These are phyloP conservation scores for Bellardia bayeri DNA, from an alignment of 2,888 invertebrate genomes.

Conservation along the genomic window DNA sequence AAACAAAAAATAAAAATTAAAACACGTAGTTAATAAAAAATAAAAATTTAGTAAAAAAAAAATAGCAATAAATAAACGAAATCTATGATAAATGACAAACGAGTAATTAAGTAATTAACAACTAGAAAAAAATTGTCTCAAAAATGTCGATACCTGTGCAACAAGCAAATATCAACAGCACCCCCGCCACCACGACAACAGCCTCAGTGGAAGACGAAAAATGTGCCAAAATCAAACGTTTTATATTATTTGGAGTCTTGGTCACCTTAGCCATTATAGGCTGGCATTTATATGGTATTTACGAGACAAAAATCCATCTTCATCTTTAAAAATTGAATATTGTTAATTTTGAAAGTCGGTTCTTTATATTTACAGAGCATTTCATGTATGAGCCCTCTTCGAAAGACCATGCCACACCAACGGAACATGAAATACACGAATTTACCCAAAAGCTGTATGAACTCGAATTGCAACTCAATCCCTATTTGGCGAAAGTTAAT, in stretches of 20 bases:
- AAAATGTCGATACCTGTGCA: slow-evolving; percentile 1
- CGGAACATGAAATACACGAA: slow-evolving; percentile 73
- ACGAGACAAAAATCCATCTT: neutral
- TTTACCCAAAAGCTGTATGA: slow-evolving; percentile 77
- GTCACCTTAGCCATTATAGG: slow-evolving; percentile 77
- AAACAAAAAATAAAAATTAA: neutral
- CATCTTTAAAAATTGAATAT: neutral
- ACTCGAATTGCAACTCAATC: slow-evolving; percentile 77
- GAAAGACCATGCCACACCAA: slow-evolving; percentile 61
- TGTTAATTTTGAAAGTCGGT: neutral
- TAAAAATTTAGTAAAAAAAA: neutral
- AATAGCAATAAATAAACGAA: too few relatives aligned
- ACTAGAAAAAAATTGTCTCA: neutral
- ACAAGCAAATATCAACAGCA: neutral
- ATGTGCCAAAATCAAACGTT: slow-evolving; percentile 76
- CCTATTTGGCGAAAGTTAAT: slow-evolving; percentile 77
- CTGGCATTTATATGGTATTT: slow-evolving; percentile 80
- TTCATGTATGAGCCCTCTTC: slow-evolving; percentile 67
- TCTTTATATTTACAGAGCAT: slow-evolving; percentile 76
- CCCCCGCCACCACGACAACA: neutral
- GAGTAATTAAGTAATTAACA: neutral
- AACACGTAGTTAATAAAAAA: neutral
- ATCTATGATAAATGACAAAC: slow-evolving; percentile 1
- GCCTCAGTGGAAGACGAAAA: slow-evolving; percentile 57
- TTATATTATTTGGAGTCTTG: slow-evolving; percentile 77